Conservation (phyloP, 2,113 vertebrate genomes). For the Perognathus longimembris region DNA sequence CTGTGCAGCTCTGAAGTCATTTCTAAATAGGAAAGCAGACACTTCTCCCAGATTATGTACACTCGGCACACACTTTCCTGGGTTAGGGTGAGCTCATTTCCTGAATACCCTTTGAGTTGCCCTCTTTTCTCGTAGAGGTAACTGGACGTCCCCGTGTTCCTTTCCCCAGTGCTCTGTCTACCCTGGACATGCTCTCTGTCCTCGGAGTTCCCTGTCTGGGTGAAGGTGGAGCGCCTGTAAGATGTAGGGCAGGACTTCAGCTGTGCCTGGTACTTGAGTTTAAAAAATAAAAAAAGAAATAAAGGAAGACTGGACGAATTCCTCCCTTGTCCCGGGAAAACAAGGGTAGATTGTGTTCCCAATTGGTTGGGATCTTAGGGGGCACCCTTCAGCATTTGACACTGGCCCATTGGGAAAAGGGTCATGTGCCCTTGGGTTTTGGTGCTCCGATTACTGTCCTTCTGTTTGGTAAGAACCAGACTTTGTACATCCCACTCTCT, state of each 20-base stretch:
- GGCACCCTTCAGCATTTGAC: conserved; percentile 58
- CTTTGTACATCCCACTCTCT: conserved; percentile 21
- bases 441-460: conserved; percentile 6
- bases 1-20: conserved; percentile 73
- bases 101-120: conserved; percentile 67
- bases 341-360: neutral
- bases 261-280: conserved; percentile 40
- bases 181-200: neutral
- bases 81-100: conserved; percentile 75
- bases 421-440: conserved; percentile 19
- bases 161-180: neutral
- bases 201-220: conserved; percentile 26
- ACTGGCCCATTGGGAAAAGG: neutral
- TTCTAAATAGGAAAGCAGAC: conserved; percentile 65
- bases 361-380: neutral
- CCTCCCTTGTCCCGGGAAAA: neutral
- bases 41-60: conserved; percentile 65
- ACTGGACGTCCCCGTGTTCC: neutral
- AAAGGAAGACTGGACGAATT: neutral
- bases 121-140: conserved; percentile 51
- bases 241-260: conserved; percentile 67
- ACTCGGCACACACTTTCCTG: conserved; percentile 68
- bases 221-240: conserved; percentile 27
- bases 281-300: no score
- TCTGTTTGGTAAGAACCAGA: conserved; percentile 30